phyloP scores from a whole-genome alignment of 2,797 vertebrate species.

The Amblyopsis hoosieri region DNA sequence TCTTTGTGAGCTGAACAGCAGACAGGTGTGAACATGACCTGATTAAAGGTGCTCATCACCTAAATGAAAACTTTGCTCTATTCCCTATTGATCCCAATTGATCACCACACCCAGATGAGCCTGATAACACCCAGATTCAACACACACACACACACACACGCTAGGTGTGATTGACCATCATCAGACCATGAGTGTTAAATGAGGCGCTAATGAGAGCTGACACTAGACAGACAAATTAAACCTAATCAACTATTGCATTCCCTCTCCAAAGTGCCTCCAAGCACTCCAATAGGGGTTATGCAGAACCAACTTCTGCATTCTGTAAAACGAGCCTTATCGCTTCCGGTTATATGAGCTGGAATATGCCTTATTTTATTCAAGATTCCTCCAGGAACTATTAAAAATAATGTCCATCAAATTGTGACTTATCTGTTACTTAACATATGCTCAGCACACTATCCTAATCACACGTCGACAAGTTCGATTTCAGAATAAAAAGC shows the following conservation, averaged over 20 bases:
- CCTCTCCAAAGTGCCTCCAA: conserved; percentile 62
- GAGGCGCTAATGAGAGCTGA: conserved; percentile 75
- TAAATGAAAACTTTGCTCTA: conserved; percentile 8
- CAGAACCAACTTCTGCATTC: too few relatives aligned
- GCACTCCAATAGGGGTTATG: conserved; percentile 52
- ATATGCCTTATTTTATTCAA: too few relatives aligned
- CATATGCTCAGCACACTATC: too few relatives aligned
- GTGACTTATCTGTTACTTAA: too few relatives aligned
- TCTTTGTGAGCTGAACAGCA: too few relatives aligned
- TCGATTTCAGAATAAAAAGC: too few relatives aligned
- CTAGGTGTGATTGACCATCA: conserved; percentile 68
- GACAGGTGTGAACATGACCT: too few relatives aligned
- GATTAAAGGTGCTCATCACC: conserved; percentile 6
- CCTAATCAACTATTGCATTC: conserved; percentile 70
- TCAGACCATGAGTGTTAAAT: conserved; percentile 81
- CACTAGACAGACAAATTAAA: conserved; percentile 77
- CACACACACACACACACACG: conserved; percentile 16
- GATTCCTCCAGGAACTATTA: too few relatives aligned
- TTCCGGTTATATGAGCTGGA: too few relatives aligned
- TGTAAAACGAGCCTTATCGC: too few relatives aligned
- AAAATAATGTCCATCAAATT: too few relatives aligned
- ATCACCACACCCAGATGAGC: conserved; percentile 52
- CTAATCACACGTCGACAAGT: too few relatives aligned
- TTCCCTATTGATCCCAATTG: conserved; percentile 53
- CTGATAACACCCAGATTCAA: conserved; percentile 56